A percentile compares a stretch with the other conserved stretches of the same genome.
These are phyloP conservation scores for Thalassophryne amazonica DNA, from an alignment of 2,797 vertebrate species.

Conservation along the genomic window DNA sequence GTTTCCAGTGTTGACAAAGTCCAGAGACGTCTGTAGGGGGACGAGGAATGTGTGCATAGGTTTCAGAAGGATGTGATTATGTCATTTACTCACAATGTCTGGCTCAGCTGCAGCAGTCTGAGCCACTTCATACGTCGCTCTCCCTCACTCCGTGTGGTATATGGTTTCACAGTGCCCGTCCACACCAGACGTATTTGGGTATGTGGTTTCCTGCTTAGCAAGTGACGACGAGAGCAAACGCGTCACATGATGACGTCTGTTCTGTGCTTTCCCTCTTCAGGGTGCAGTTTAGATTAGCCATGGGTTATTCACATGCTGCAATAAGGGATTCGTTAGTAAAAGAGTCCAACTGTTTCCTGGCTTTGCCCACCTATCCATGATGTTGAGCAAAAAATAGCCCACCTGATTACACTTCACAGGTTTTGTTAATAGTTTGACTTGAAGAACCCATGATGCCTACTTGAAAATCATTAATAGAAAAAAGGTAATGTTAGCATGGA, in stretches of 20 bases:
- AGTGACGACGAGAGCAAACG: constrained; percentile 40
- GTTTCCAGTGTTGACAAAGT: constrained; percentile 18
- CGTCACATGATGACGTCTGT: constrained; percentile 32
- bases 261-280: no score
- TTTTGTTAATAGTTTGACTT: no score
- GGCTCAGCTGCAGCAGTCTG: constrained; percentile 42
- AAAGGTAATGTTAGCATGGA: no score
- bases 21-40: neutral
- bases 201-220: constrained; percentile 60
- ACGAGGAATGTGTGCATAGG: constrained; percentile 38
- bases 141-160: constrained; percentile 44
- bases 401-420: no score
- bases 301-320: no score
- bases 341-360: no score
- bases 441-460: no score
- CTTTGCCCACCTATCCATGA: no score
- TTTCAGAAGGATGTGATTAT: constrained; percentile 70
- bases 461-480: no score
- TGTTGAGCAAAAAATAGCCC: no score
- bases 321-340: no score
- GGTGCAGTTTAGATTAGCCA: no score
- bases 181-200: constrained; percentile 52
- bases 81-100: constrained; percentile 65
- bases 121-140: constrained; percentile 41
- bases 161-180: constrained; percentile 46